Evolutionary conservation across 1,140 invertebrate species (phyloP).

Genomic region (Ostrea edulis): DNA sequence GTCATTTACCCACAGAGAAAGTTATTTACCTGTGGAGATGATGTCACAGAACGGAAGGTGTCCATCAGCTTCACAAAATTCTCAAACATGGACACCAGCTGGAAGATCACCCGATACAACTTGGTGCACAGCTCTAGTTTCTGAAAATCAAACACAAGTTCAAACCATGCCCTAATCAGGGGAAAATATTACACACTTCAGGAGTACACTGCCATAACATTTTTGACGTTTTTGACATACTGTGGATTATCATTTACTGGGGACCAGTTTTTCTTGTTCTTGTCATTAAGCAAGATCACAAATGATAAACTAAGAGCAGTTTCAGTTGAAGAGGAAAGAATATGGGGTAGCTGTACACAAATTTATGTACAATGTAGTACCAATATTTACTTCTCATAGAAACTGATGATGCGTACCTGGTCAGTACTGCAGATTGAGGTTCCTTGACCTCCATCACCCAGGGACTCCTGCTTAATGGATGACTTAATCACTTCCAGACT

Average conservation of each 20-base stretch:
- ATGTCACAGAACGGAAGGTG: conserved; percentile 82
- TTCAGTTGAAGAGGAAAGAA: too few relatives aligned
- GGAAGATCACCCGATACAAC: conserved; percentile 96
- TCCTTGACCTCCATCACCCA: conserved; percentile 81
- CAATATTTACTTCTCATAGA: too few relatives aligned
- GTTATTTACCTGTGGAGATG: conserved; percentile 68
- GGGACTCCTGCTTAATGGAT: conserved; percentile 86
- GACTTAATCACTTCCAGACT: conserved; percentile 88
- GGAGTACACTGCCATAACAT: background rate
- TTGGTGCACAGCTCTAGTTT: conserved; percentile 88
- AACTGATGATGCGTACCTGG: background rate
- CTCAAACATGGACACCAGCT: conserved; percentile 93
- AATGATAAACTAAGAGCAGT: too few relatives aligned
- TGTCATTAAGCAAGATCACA: too few relatives aligned
- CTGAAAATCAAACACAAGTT: conserved; percentile 58
- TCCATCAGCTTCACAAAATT: conserved; percentile 93
- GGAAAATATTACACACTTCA: background rate
- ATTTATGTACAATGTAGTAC: too few relatives aligned
- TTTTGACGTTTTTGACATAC: background rate
- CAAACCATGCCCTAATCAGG: background rate
- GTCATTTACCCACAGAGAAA: background rate
- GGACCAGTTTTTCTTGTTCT: too few relatives aligned
- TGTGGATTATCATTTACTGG: too few relatives aligned
- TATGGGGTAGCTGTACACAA: too few relatives aligned
- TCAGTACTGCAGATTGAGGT: conserved; percentile 62